Evolutionary conservation across 2,888 invertebrate genomes (phyloP).

Genomic region (Melanophora roralis): DNA sequence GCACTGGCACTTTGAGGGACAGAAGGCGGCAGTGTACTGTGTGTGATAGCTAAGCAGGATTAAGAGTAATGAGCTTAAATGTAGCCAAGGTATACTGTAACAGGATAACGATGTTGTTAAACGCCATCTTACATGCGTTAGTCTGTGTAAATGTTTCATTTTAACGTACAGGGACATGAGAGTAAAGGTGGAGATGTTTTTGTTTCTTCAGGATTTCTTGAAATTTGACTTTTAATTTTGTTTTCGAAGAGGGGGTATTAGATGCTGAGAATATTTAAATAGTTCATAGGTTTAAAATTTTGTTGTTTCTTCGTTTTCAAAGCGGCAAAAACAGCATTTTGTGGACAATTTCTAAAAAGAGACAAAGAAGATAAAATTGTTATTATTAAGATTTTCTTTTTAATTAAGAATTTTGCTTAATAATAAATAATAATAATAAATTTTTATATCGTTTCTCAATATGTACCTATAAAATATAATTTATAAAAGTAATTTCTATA

Average conservation of each 20-base stretch:
- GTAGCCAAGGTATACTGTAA: slow-evolving; percentile 46
- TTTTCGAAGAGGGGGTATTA: slow-evolving; percentile 26
- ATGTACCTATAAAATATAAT: no score
- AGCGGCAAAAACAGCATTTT: neutral
- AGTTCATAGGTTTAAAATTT: slow-evolving; percentile 20
- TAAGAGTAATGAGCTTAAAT: slow-evolving; percentile 67
- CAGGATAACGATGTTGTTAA: slow-evolving; percentile 43
- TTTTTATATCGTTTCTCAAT: no score
- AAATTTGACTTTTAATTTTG: no score
- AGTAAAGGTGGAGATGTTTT: neutral
- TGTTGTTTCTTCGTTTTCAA: neutral
- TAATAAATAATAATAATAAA: neutral
- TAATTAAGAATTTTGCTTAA: neutral
- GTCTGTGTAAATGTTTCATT: slow-evolving; percentile 60
- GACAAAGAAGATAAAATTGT: no score
- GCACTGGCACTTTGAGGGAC: slow-evolving; percentile 89
- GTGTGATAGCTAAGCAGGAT: slow-evolving; percentile 68
- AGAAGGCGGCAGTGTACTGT: slow-evolving; percentile 77
- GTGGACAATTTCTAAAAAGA: neutral
- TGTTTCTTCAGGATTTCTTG: neutral
- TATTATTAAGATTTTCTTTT: no score
- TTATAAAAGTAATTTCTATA: no score
- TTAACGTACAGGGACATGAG: neutral
- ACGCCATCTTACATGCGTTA: slow-evolving; percentile 58
- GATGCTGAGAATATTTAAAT: slow-evolving; percentile 10